Base-by-base conservation (phyloP, 2,113 vertebrate species). In the Pao palembangensis region DNA sequence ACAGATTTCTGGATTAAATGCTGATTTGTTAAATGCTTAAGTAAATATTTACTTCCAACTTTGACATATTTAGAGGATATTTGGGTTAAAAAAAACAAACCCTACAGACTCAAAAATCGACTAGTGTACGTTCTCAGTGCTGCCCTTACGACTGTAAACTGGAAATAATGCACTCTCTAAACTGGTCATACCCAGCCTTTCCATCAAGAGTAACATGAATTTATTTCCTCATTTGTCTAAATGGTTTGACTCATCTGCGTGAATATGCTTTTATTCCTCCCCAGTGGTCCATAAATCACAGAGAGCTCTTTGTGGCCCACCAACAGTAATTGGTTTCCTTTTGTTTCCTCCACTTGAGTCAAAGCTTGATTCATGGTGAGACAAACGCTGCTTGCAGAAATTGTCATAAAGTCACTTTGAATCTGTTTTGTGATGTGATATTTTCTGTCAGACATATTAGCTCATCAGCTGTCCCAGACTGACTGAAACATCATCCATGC, bases 211-310 rank as follows among this genome's bases (percentile, higher is more conserved):
- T 78, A 85, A 84, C 81, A 63, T 80, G 61, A 58, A 85, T 66
- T 76, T 80, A 74, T 86, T 85, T 84, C 75, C 80, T 84, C 81
- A 79, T 84, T 87, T 88, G 72, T 87, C 64, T 87, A 65, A 80
- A 75, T 85, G 85, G 85, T 78, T 80, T 21, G 69, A 76, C 80
- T 84, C 72, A 86, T 87, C 87, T 89, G 82, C 76, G 79, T 69
- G 81, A 88, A 85, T 83, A 80, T 69, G 69, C 74, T 76, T 86
- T 87, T 88, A 80, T 85, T 49, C 67, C 68, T 87, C 88, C 74
- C 78, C 59, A 68, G 82, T 73, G 79, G 71, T 76, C 55, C 67
- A 81, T 86, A 80, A 85, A 89, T 89, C 79, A 80, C 66, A 58
- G 65, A 67, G 66, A 74, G 71, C 79, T 81, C 69, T 84, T 86